phyloP scores from a whole-genome alignment of 2,888 invertebrate species.

The Lasioglossum marginatum region DNA sequence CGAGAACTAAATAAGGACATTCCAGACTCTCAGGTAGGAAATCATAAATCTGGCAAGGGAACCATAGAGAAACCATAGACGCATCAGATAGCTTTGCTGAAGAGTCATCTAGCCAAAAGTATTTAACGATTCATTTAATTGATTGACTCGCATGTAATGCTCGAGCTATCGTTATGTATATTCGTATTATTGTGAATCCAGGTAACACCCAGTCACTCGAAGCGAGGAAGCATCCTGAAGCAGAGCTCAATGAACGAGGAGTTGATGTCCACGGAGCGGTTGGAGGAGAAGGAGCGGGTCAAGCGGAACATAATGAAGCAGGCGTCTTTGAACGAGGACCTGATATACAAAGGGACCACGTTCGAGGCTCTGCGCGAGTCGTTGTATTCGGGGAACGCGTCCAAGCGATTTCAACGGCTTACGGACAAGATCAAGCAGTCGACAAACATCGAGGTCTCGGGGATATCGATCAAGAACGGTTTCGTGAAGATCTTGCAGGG shows the following conservation, averaged over 20 bases:
- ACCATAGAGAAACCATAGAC: not conserved
- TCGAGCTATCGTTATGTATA: not conserved
- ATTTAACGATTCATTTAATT: not conserved
- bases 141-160: not conserved
- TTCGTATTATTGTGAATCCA: not conserved
- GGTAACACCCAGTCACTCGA: slow-evolving; percentile 51
- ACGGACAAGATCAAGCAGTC: slow-evolving; percentile 94
- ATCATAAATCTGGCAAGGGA: not conserved
- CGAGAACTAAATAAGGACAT: slow-evolving; percentile 84
- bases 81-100: not conserved
- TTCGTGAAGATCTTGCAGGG: slow-evolving; percentile 93
- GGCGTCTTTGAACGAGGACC: slow-evolving; percentile 94
- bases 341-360: slow-evolving; percentile 89
- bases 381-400: slow-evolving; percentile 89
- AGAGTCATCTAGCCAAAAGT: not conserved
- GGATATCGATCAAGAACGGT: slow-evolving; percentile 89
- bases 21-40: slow-evolving; percentile 87
- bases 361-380: slow-evolving; percentile 90
- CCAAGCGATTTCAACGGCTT: slow-evolving; percentile 91
- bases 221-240: slow-evolving; percentile 88
- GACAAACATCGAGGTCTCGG: slow-evolving; percentile 92
- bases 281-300: slow-evolving; percentile 93
- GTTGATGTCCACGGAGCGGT: slow-evolving; percentile 93
- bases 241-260: slow-evolving; percentile 96
- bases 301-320: slow-evolving; percentile 95